Conservation (phyloP, 2,888 invertebrate species). For the Neoitamus cyanurus region DNA sequence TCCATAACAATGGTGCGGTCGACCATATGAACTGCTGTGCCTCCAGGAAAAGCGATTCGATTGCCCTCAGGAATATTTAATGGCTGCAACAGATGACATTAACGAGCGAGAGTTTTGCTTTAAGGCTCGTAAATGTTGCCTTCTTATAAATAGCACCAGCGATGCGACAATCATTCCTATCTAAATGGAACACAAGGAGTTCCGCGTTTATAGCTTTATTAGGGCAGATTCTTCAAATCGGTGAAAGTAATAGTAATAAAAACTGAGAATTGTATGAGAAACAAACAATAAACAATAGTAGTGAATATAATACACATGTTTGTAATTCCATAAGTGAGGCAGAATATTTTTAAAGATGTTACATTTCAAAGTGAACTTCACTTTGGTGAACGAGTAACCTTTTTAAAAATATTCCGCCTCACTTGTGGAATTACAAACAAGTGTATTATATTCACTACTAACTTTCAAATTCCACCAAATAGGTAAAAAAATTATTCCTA, state of each 20-base stretch:
- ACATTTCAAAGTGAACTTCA: no score
- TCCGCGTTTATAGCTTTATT: not conserved
- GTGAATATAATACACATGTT: no score
- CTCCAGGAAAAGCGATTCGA: not conserved
- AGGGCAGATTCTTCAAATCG: not conserved
- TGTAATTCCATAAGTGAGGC: no score
- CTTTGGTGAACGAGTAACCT: no score
- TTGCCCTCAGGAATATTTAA: not conserved
- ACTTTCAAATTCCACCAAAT: no score
- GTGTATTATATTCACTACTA: no score
- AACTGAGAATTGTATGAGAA: no score
- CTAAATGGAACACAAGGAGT: not conserved
- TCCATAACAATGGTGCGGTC: not conserved
- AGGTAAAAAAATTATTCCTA: no score
- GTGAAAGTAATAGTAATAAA: not conserved
- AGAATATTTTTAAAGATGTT: no score
- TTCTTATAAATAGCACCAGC: not conserved
- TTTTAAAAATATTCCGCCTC: no score
- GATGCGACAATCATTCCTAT: not conserved
- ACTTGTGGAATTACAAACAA: no score
- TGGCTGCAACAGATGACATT: slow-evolving; percentile 1
- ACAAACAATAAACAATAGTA: no score
- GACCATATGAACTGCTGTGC: not conserved
- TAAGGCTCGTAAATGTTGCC: not conserved
- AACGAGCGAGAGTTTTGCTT: not conserved